A percentile compares a stretch with the other conserved stretches of the same genome.
These are phyloP conservation scores for Malurus leucopterus DNA, from an alignment of 2,797 vertebrate genomes.

Conservation along the genomic window DNA sequence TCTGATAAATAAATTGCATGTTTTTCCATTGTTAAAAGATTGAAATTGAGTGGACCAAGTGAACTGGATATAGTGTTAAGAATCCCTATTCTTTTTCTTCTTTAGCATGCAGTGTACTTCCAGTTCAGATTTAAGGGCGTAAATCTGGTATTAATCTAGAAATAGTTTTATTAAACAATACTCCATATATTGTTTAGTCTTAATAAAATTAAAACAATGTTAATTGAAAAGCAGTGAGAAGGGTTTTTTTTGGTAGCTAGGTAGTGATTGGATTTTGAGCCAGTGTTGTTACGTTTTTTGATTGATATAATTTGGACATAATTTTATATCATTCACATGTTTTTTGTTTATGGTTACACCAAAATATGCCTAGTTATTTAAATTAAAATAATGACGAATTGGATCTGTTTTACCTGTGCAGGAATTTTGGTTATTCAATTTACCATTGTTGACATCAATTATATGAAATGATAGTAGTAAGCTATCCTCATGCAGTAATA, in stretches of 20 bases:
- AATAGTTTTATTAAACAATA: neutral
- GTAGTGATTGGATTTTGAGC: neutral
- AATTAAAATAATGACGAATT: neutral
- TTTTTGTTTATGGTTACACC: neutral
- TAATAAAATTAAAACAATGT: neutral
- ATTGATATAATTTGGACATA: neutral
- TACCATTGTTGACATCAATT: neutral
- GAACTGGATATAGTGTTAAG: neutral
- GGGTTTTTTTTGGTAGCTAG: neutral
- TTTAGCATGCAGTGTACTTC: neutral
- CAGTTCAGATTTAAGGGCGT: neutral
- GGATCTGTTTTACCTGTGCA: neutral
- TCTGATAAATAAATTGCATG: neutral
- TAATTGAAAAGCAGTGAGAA: neutral
- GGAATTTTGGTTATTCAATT: neutral
- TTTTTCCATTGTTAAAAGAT: neutral
- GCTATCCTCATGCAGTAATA: neutral
- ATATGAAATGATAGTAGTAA: neutral
- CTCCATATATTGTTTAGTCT: neutral
- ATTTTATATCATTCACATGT: neutral
- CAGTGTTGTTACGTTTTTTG: neutral
- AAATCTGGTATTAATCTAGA: neutral
- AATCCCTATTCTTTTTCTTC: neutral
- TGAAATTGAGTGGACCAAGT: neutral
- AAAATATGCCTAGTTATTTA: neutral